phyloP scores from a whole-genome alignment of 2,797 vertebrate species.

The Cheirogaleus major region DNA sequence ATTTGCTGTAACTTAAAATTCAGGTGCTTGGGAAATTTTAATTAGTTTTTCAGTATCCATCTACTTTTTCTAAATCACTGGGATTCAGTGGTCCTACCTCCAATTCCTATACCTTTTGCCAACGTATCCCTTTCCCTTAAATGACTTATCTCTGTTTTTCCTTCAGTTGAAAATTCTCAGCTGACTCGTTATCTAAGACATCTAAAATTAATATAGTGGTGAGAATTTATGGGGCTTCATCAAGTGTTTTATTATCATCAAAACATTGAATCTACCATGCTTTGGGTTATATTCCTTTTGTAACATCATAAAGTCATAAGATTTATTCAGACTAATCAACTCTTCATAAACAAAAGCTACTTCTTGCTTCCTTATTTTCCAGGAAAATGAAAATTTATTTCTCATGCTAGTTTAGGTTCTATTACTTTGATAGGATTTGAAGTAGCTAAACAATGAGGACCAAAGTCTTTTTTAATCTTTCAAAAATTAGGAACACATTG shows the following conservation, averaged over 20 bases:
- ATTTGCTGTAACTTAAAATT: slow-evolving; percentile 13
- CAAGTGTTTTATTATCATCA: slow-evolving; percentile 55
- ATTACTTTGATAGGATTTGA: slow-evolving; percentile 68
- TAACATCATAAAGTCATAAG: slow-evolving; percentile 42
- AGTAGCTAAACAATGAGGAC: slow-evolving; percentile 55
- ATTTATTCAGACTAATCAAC: slow-evolving; percentile 60
- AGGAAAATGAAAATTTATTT: slow-evolving; percentile 31
- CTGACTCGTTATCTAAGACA: neutral
- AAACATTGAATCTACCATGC: neutral
- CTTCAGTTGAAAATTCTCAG: neutral
- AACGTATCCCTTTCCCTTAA: slow-evolving; percentile 28
- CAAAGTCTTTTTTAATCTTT: slow-evolving; percentile 67
- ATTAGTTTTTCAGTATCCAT: neutral
- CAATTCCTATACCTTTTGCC: neutral
- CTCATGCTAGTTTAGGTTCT: slow-evolving; percentile 42
- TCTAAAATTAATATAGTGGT: slow-evolving; percentile 38
- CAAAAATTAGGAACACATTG: slow-evolving; percentile 62
- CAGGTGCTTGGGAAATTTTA: neutral
- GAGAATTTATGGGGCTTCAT: neutral
- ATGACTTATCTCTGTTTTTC: neutral
- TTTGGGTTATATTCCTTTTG: slow-evolving; percentile 47
- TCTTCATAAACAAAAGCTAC: slow-evolving; percentile 62
- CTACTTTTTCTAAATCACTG: neutral
- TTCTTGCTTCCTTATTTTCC: slow-evolving; percentile 54
- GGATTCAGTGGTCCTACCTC: neutral